Base-by-base conservation (phyloP, 2,113 vertebrate genomes). In the Oncorhynchus gorbuscha region DNA sequence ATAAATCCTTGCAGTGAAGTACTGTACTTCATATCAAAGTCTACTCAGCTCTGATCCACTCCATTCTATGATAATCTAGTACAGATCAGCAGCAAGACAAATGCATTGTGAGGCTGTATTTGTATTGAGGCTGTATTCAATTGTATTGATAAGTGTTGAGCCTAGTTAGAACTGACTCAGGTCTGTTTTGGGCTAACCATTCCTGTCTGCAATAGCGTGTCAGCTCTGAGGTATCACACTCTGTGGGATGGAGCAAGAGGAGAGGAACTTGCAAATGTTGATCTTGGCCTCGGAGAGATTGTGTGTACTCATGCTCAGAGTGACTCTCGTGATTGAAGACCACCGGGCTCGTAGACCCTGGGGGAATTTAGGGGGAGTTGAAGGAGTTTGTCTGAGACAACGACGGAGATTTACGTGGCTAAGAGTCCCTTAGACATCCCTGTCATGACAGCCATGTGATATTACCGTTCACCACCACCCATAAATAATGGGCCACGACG, bases 401-500 rank as follows among this genome's bases (percentile, higher is more conserved):
- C 16, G 45, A 82, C 76, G 66, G 76, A 76, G 78, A 78, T 68
- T 65, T 51, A 79, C 26, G 6, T 70, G 55, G 77, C 48, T 35
- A 76, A 45, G 75, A 71, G 81, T 76, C 73, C 75, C 79, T 81
- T 67, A 86, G 69, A 85, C 84, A 83, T 86, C 83, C 71, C 32
- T 3, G 71, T 71, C 81, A 74, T 79, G 86, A 90, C 86, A 84
- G 79, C 75, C 81, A 84, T 74, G 84, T 79, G 82, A 83, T 82
- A 76, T 77, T 77, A 45, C 39, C 39, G 3, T 45, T 45, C 39
- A 45, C 39, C 39, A 45, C 84, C 64, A 72, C 59, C 76, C 71
- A 81, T 91, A 86, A 90, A 92, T 87, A 88, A 88, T 78, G 76
- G 45, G 39, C 70, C 76, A 74, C 77, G 83, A 81, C 61, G 73